Percentiles rank a stretch among this genome's conserved stretches.
These are phyloP conservation scores for Coptodon bakossiorum DNA, from an alignment of 2,113 vertebrate genomes.

Conservation along the genomic window DNA sequence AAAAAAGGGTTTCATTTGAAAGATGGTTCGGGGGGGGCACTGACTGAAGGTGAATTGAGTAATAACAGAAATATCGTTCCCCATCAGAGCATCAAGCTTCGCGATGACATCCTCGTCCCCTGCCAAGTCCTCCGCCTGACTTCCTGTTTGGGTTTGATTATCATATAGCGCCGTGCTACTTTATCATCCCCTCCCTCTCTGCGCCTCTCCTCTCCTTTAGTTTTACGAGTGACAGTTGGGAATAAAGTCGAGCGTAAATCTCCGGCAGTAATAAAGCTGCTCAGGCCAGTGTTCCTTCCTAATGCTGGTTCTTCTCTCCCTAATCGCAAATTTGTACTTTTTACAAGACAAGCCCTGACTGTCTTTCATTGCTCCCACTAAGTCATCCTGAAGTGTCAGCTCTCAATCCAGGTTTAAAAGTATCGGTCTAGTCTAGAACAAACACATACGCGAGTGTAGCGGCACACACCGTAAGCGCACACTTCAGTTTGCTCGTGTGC, in stretches of 20 bases:
- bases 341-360: slow-evolving; percentile 44
- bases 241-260: slow-evolving; percentile 73
- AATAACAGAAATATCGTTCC: slow-evolving; percentile 13
- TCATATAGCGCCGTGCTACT: slow-evolving; percentile 45
- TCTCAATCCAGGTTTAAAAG: slow-evolving; percentile 46
- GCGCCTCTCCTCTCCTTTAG: slow-evolving; percentile 47
- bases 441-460: background rate
- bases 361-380: slow-evolving; percentile 41
- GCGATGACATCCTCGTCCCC: slow-evolving; percentile 48
- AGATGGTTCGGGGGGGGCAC: background rate
- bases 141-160: slow-evolving; percentile 73
- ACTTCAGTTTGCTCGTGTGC: background rate
- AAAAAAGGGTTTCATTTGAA: background rate
- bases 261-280: slow-evolving; percentile 70
- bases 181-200: slow-evolving; percentile 58
- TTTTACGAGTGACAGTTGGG: slow-evolving; percentile 72
- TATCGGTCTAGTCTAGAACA: background rate
- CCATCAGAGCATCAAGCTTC: slow-evolving; percentile 43
- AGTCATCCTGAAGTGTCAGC: slow-evolving; percentile 57
- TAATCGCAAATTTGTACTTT: slow-evolving; percentile 55
- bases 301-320: slow-evolving; percentile 61
- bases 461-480: background rate
- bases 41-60: slow-evolving; percentile 28
- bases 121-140: slow-evolving; percentile 54
- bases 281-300: slow-evolving; percentile 63